Evolutionary conservation across 2,888 invertebrate species (phyloP), one percentile per base, ranked within the genome.

Genomic region (Limnephilus auricula): DNA sequence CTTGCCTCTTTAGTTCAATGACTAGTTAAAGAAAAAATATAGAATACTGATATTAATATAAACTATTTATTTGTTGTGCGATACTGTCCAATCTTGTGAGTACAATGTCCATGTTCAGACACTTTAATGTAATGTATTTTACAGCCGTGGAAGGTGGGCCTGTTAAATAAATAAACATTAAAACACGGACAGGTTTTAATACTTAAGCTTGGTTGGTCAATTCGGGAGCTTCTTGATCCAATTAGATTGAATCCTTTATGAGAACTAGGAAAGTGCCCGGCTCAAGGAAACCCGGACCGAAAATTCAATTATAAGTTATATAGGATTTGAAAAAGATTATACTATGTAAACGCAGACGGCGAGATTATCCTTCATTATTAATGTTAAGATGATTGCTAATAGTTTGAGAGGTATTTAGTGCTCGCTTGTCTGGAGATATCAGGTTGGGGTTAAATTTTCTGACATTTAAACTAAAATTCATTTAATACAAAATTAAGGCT

Each of bases 41-140:
- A 45, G 45, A 13, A 45, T 3, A 15, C 45, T 3, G 45, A 45
- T 15, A 3, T 45, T 45, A 15, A 10, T 15, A 15, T 3, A 40
- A 40, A 40, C n/a, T 40, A 40, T 37, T 37, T 5, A 37, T 5
- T 40, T 40, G 40, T 65, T 65, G 6, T 9, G 1, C 2, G 65
- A n/a, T 9, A 50, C 2, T n/a, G 6, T 25, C 25, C 65, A 65
- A 65, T 65, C 65, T 65, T n/a, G 65, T 65, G n/a, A 25, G n/a
- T 25, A 9, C 65, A 65, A 25, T 65, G 25, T 65, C 65, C 9
- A 65, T 65, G 65, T n/a, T 65, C n/a, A 65, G 65, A 65, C 65
- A 82, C 18, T 32, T 82, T 82, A 82, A 25, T 82, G 18, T 82
- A 82, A 82, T 82, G 82, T 82, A 82, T 82, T 82, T 82, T 82